These are phyloP conservation scores for Pocillopora damicornis DNA, from an alignment of 64 coral and sea anemone species.

Conservation along the genomic window DNA sequence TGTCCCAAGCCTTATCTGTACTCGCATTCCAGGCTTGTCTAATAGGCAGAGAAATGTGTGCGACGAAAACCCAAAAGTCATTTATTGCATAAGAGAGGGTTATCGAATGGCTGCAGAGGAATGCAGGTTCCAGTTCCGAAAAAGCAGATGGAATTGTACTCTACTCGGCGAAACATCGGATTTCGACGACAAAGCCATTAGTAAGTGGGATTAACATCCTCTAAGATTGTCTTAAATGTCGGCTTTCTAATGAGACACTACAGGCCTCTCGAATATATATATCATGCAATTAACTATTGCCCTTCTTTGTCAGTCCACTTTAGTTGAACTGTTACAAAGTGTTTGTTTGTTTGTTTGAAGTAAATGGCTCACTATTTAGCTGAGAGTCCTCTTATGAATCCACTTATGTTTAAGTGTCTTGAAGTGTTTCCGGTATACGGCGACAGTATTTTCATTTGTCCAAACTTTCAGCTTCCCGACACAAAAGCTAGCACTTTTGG, in stretches of 20 bases:
- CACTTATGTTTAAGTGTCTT: conserved; percentile 18
- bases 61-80: conserved; percentile 12
- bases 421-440: not conserved
- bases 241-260: not conserved
- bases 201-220: conserved; percentile 41
- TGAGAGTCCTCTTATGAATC: not conserved
- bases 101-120: conserved; percentile 59
- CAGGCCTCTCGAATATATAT: not conserved
- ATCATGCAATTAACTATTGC: not conserved
- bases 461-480: not conserved
- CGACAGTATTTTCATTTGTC: not conserved
- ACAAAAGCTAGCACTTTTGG: not conserved
- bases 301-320: not conserved
- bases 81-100: conserved; percentile 39
- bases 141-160: conserved; percentile 88
- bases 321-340: not conserved
- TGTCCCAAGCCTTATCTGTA: conserved; percentile 43
- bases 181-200: conserved; percentile 56
- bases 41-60: conserved; percentile 34
- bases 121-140: conserved; percentile 87
- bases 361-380: conserved; percentile 20
- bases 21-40: conserved; percentile 21
- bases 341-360: conserved; percentile 30
- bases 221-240: not conserved
- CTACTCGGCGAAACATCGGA: conserved; percentile 38